Conservation (phyloP, 1,140 invertebrate species). For the Colletes latitarsis region DNA sequence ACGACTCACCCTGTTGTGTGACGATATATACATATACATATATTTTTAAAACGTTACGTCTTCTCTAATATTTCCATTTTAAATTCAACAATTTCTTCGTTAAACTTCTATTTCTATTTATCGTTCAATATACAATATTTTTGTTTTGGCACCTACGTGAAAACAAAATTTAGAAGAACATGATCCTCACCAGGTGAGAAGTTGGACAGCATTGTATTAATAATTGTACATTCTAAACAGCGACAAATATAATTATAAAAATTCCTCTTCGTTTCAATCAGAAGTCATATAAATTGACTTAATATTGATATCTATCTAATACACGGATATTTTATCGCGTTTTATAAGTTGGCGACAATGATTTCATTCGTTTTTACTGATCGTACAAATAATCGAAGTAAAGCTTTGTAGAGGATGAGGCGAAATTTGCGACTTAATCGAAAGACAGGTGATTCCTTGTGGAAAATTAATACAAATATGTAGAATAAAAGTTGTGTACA, state of each 20-base stretch:
- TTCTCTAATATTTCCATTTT: slow-evolving; percentile 37
- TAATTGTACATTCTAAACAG: slow-evolving; percentile 17
- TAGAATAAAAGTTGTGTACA: background rate
- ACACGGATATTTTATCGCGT: background rate
- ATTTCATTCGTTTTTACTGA: background rate
- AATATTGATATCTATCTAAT: slow-evolving; percentile 1
- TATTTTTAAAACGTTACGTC: slow-evolving; percentile 25
- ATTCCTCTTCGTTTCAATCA: slow-evolving; percentile 9
- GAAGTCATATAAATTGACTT: slow-evolving; percentile 21
- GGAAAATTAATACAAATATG: background rate
- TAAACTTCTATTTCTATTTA: slow-evolving; percentile 45
- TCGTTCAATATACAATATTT: slow-evolving; percentile 35
- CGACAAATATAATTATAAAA: background rate
- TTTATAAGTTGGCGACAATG: slow-evolving; percentile 3
- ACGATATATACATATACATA: slow-evolving; percentile 25
- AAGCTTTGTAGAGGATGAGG: background rate
- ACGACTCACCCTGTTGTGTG: background rate
- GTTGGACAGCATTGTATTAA: slow-evolving; percentile 45
- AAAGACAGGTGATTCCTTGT: background rate
- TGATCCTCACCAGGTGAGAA: slow-evolving; percentile 20
- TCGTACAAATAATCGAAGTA: background rate
- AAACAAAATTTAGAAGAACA: slow-evolving; percentile 21
- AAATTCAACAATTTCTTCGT: slow-evolving; percentile 40
- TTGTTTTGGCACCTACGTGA: slow-evolving; percentile 43
- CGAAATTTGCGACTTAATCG: background rate